Evolutionary conservation across 2,888 invertebrate species (phyloP).

Genomic region (Leptinotarsa rubiginosa): DNA sequence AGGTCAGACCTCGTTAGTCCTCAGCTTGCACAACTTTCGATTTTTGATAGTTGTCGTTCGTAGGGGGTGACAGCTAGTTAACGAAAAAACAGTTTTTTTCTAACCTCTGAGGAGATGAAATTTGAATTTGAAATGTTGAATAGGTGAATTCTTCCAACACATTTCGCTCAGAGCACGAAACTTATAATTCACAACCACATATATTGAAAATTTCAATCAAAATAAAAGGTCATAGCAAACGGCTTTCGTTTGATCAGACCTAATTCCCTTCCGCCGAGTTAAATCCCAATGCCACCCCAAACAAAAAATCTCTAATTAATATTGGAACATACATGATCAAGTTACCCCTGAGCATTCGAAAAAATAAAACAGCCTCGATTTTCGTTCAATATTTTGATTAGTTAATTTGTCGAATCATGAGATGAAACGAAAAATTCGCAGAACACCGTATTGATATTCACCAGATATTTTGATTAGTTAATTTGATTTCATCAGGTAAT

Average conservation of each 20-base stretch:
- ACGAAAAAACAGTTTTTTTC: no score
- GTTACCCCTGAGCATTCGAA: not conserved
- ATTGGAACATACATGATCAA: conserved; percentile 14
- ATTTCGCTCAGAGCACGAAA: no score
- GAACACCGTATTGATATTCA: not conserved
- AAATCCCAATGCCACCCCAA: not conserved
- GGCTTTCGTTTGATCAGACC: not conserved
- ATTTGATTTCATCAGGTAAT: conserved; percentile 12
- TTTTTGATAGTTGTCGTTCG: no score
- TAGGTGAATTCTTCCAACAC: no score
- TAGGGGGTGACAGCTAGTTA: no score
- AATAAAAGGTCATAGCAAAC: not conserved
- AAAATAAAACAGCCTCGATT: not conserved
- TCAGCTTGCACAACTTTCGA: no score
- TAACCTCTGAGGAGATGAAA: no score
- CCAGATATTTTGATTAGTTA: conserved; percentile 8
- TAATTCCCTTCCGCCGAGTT: not conserved
- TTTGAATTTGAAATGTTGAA: no score
- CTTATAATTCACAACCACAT: not conserved
- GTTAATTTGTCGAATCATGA: not conserved
- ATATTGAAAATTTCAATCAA: not conserved
- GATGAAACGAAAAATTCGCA: not conserved
- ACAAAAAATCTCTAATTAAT: conserved; percentile 10
- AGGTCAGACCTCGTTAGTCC: no score
- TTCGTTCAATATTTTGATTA: conserved; percentile 8